Percentiles rank a stretch among this genome's conserved stretches.
Conservation (phyloP, 2,113 vertebrate species). For the Pristiophorus japonicus region DNA sequence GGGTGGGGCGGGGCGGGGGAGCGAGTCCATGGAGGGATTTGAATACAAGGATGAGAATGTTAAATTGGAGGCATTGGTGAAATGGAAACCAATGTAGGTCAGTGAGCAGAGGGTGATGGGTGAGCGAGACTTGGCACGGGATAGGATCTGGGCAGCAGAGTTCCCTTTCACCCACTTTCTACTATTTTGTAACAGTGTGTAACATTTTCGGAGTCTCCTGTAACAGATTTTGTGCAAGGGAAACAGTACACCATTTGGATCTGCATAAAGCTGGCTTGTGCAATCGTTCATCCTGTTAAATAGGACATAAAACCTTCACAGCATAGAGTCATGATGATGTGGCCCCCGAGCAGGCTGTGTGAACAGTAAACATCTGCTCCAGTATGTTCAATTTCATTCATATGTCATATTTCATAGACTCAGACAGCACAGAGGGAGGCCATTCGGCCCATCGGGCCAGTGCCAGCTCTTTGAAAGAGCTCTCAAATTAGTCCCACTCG, state of each 20-base stretch:
- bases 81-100: too few species aligned
- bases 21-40: too few species aligned
- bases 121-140: too few species aligned
- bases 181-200: background rate
- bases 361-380: background rate
- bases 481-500: background rate
- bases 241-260: background rate
- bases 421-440: background rate
- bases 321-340: background rate
- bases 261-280: background rate
- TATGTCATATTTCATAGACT: background rate
- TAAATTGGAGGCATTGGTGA: too few species aligned
- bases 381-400: background rate
- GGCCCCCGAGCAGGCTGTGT: background rate
- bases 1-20: too few species aligned
- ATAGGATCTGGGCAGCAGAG: background rate
- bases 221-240: background rate
- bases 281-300: background rate
- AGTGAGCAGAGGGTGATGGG: too few species aligned
- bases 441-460: background rate
- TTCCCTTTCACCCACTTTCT: background rate
- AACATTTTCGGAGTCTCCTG: background rate
- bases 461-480: background rate
- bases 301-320: constrained; percentile 6
- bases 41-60: too few species aligned